These are phyloP conservation scores for Sussaba pulchella DNA, from an alignment of 2,888 invertebrate species.

Conservation along the genomic window DNA sequence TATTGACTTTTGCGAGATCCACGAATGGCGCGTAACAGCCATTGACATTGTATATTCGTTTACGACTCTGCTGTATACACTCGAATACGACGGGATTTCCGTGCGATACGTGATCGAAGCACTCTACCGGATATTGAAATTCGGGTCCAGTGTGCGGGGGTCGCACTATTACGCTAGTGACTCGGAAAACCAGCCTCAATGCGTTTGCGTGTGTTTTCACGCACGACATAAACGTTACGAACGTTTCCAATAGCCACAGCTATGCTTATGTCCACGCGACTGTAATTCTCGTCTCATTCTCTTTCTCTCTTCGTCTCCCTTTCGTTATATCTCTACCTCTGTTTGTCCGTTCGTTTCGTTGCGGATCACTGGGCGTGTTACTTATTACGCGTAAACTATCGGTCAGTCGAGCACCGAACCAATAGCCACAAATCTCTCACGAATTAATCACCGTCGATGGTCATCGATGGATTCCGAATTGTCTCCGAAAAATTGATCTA, in stretches of 20 bases:
- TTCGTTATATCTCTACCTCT: not conserved
- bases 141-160: constrained; percentile 60
- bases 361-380: constrained; percentile 43
- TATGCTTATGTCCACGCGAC: not conserved
- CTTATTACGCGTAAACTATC: constrained; percentile 60
- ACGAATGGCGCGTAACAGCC: no score
- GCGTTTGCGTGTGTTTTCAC: constrained; percentile 17
- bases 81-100: constrained; percentile 21
- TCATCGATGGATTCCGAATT: constrained; percentile 44
- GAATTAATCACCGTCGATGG: constrained; percentile 55
- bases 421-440: constrained; percentile 44
- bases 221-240: constrained; percentile 6
- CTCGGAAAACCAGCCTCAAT: constrained; percentile 42
- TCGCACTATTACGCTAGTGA: constrained; percentile 49
- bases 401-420: constrained; percentile 56
- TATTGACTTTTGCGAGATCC: not conserved
- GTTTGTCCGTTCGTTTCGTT: constrained; percentile 26
- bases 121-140: constrained; percentile 70
- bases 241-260: constrained; percentile 3
- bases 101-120: constrained; percentile 68
- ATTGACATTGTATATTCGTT: not conserved
- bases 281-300: not conserved
- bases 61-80: constrained; percentile 5
- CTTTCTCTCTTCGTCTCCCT: no score
- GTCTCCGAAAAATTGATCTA: constrained; percentile 42